Evolutionary conservation across 1,140 invertebrate genomes (phyloP).

Genomic region (Heliconius hermathena): DNA sequence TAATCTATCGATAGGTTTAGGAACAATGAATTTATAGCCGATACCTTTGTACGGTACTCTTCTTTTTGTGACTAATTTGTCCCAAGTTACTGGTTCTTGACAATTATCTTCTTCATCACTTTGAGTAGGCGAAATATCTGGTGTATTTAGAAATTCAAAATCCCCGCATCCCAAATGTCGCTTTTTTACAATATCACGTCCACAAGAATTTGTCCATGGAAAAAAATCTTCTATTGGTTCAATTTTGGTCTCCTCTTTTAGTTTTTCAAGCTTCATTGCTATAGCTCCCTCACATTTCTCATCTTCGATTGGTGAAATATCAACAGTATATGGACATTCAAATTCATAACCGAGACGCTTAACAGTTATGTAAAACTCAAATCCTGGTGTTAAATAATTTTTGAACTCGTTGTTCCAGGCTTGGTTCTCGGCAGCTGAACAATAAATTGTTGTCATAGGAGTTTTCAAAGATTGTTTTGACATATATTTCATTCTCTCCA

Average conservation of each 20-base stretch:
- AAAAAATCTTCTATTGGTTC: background rate
- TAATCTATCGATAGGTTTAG: background rate
- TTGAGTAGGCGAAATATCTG: background rate
- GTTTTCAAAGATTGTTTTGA: constrained; percentile 19
- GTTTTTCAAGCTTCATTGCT: background rate
- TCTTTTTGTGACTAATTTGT: background rate
- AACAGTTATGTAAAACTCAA: constrained; percentile 27
- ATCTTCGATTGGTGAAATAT: constrained; percentile 12
- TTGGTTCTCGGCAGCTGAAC: constrained; percentile 20
- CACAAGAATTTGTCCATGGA: background rate
- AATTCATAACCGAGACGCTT: constrained; percentile 24
- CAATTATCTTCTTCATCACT: background rate
- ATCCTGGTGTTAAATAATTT: constrained; percentile 18
- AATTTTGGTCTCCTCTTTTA: background rate
- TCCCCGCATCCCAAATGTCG: background rate
- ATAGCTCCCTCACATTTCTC: background rate
- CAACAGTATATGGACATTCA: constrained; percentile 25
- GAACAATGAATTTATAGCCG: background rate
- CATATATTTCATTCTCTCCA: constrained; percentile 32
- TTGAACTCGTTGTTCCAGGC: constrained; percentile 21
- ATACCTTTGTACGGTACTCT: background rate
- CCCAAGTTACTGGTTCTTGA: constrained; percentile 2
- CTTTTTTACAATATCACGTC: background rate
- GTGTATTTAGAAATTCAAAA: background rate
- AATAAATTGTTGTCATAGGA: constrained; percentile 26